phyloP scores from a whole-genome alignment of 2,888 invertebrate species.

The Drosophila monieri region DNA sequence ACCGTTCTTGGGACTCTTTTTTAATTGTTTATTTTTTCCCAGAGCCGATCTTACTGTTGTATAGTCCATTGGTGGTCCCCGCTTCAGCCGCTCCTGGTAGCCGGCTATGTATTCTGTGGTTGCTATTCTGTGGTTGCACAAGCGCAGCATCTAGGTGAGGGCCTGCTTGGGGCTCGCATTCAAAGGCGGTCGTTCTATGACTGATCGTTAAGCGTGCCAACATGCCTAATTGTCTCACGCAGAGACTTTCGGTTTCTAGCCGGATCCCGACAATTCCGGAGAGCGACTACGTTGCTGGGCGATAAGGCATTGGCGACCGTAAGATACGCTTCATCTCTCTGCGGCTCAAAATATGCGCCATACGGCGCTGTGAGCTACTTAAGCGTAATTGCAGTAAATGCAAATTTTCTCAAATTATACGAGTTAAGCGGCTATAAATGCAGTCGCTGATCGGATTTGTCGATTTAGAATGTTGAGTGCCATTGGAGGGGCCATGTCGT shows the following conservation, averaged over 20 bases:
- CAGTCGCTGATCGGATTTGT: not conserved
- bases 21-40: rapidly evolving
- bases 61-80: conserved; percentile 93
- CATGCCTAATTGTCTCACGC: conserved; percentile 4
- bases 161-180: too few relatives aligned
- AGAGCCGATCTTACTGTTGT: conserved; percentile 91
- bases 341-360: conserved; percentile 29
- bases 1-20: not conserved
- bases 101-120: too few relatives aligned
- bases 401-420: conserved; percentile 66
- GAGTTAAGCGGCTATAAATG: conserved; percentile 65
- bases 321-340: conserved; percentile 26
- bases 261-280: not conserved
- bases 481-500: conserved; percentile 44
- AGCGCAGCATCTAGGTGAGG: too few relatives aligned
- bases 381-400: conserved; percentile 69
- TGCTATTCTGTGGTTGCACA: too few relatives aligned
- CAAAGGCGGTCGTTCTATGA: too few relatives aligned
- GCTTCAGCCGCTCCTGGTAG: conserved; percentile 92
- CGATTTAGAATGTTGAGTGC: conserved; percentile 21
- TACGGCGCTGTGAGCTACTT: conserved; percentile 63
- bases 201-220: conserved; percentile 35
- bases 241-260: conserved; percentile 40
- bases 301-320: conserved; percentile 19
- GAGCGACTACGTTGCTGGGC: not conserved